Conservation (phyloP, 2,888 invertebrate genomes). For the Pollenia angustigena region DNA sequence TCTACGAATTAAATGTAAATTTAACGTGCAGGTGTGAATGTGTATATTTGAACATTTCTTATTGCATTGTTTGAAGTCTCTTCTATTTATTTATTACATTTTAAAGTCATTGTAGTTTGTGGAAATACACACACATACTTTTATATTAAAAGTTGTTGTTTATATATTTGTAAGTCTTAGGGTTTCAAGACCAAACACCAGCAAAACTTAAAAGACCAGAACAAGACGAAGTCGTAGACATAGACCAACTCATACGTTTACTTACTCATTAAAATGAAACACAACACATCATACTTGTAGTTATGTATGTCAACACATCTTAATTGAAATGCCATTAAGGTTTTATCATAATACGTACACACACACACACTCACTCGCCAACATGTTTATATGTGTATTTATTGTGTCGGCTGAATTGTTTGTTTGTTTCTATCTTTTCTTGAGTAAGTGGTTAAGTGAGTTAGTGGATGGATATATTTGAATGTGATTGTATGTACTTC, state of each 20-base stretch:
- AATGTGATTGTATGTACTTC: constrained; percentile 16
- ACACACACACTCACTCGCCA: background rate
- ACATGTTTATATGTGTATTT: background rate
- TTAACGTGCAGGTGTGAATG: constrained; percentile 21
- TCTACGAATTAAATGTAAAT: constrained; percentile 45
- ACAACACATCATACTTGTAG: constrained; percentile 38
- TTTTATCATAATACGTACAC: background rate
- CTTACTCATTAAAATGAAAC: constrained; percentile 42
- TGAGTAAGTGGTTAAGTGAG: background rate
- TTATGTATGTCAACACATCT: constrained; percentile 48
- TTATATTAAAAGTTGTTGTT: background rate
- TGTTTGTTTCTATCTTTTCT: background rate
- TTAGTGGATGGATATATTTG: background rate
- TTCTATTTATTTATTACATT: constrained; percentile 40
- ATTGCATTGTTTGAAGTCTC: constrained; percentile 25
- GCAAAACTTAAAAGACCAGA: constrained; percentile 19
- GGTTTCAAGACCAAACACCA: constrained; percentile 13
- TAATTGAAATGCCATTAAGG: constrained; percentile 61
- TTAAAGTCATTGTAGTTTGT: constrained; percentile 23
- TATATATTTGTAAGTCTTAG: constrained; percentile 13
- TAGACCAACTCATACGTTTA: constrained; percentile 19
- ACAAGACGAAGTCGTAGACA: background rate
- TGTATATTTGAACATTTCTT: background rate
- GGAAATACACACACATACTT: background rate
- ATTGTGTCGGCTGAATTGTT: constrained; percentile 9